Percentiles rank a stretch among this genome's conserved stretches.
Evolutionary conservation across 2,888 invertebrate species (phyloP).

Genomic region (Lasioglossum figueresi): DNA sequence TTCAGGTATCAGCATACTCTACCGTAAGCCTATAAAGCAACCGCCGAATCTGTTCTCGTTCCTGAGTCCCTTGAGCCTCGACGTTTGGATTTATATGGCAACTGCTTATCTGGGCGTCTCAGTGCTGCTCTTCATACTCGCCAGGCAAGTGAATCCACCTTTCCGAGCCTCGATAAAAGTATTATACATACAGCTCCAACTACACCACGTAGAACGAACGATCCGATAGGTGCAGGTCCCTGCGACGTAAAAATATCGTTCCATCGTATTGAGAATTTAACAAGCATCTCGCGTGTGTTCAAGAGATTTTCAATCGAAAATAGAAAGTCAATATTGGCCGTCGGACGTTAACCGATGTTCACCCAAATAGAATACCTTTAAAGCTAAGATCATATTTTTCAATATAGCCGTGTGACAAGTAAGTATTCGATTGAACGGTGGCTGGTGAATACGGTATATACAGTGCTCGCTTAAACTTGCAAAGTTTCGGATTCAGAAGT

Average conservation of each 20-base stretch:
- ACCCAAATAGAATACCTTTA: neutral
- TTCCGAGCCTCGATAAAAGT: slow-evolving; percentile 50
- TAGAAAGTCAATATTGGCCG: neutral
- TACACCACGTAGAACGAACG: slow-evolving; percentile 31
- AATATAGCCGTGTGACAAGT: neutral
- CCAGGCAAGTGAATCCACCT: slow-evolving; percentile 84
- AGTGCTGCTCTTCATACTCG: slow-evolving; percentile 87
- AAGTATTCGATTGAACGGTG: neutral
- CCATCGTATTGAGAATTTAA: neutral
- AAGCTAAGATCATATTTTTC: neutral
- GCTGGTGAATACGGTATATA: neutral
- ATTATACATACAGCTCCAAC: slow-evolving; percentile 30
- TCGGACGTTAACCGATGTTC: neutral
- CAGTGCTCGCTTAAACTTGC: neutral
- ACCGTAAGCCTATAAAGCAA: slow-evolving; percentile 87
- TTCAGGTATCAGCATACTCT: slow-evolving; percentile 86
- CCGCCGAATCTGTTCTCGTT: slow-evolving; percentile 89
- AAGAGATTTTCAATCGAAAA: neutral
- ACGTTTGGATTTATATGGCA: slow-evolving; percentile 89
- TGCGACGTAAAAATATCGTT: neutral
- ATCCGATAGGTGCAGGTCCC: slow-evolving; percentile 8
- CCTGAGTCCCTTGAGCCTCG: slow-evolving; percentile 87
- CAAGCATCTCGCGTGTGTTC: slow-evolving; percentile 12
- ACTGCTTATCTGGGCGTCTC: slow-evolving; percentile 88
- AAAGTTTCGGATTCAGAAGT: neutral